Evolutionary conservation across 2,113 vertebrate species (phyloP), one percentile per base, ranked within the genome.

Genomic region (Potamarius usumacintae): DNA sequence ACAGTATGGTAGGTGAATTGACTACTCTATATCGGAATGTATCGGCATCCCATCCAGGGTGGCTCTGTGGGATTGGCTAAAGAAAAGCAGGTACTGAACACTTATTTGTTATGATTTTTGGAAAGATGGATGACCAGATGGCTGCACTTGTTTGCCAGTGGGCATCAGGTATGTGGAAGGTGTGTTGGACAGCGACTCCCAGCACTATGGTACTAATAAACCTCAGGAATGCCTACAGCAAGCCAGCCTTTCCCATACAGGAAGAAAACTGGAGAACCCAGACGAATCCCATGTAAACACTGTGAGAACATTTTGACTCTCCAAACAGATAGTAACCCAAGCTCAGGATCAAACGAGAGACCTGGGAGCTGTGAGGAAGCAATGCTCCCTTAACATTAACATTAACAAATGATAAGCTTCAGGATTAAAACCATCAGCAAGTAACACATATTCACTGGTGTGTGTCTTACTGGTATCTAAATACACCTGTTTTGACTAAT

Each of bases 61-160:
- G 25, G 74, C 50, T 8, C 8, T 2, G 15, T 82, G 30, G 55
- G 10, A 30, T 62, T 34, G 17, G 27, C 30, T 48, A 25, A 82
- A 42, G 34, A 20, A 82, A 82, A 62, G 65, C 83, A 85, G 52
- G 42, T 48, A 82, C n/a, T 55, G 14, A 27, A 79, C 72, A 84
- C 63, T 58, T 69, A 22, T 78, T 9, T 67, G 27, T 80, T 62
- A 86, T 78, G 83, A 81, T 74, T 85, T 55, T 65, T 89, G 71
- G 87, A 85, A 79, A 72, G 27, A 84, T 52, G 76, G 27, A 82
- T 55, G 20, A 78, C 85, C 88, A 87, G 82, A 88, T 89, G 90
- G 34, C 82, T 72, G 76, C 52, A 58, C 18, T 53, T 34, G 14
- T 55, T 60, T 57, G 72, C 58, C 48, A 82, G 34, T 17, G 57